Conservation (phyloP, 2,888 invertebrate genomes). For the Rhamnusium bicolor region DNA sequence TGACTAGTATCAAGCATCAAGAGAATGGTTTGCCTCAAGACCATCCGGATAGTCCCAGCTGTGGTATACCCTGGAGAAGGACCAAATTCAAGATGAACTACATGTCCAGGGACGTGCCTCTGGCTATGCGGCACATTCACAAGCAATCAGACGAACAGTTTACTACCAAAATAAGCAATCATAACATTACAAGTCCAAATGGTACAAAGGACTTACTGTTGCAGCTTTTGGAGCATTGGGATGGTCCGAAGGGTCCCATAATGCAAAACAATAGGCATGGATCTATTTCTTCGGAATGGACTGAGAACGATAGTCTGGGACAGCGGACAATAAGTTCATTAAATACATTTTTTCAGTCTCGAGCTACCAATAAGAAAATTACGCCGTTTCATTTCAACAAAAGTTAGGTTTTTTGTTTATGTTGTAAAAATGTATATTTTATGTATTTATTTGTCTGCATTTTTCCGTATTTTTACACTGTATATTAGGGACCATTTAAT, state of each 20-base stretch:
- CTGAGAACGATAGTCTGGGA: conserved; percentile 81
- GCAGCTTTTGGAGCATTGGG: conserved; percentile 85
- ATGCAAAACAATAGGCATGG: conserved; percentile 77
- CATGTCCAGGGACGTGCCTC: conserved; percentile 79
- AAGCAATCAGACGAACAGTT: conserved; percentile 48
- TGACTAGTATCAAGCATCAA: conserved; percentile 43
- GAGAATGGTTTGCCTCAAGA: conserved; percentile 50
- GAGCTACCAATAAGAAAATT: conserved; percentile 67
- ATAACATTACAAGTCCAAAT: conserved; percentile 74
- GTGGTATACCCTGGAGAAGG: conserved; percentile 69
- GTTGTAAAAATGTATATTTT: conserved; percentile 36
- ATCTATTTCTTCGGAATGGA: conserved; percentile 85
- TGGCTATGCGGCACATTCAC: conserved; percentile 55
- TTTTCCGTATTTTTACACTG: conserved; percentile 44
- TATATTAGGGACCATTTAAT: conserved; percentile 49
- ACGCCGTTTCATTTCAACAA: conserved; percentile 64
- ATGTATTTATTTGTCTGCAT: conserved; percentile 40
- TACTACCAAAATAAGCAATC: conserved; percentile 38
- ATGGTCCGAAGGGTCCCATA: conserved; percentile 73
- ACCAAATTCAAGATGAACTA: conserved; percentile 79
- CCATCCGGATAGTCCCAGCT: conserved; percentile 56
- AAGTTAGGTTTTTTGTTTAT: conserved; percentile 42
- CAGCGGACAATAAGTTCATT: conserved; percentile 86
- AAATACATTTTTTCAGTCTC: conserved; percentile 83
- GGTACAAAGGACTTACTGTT: conserved; percentile 85